A percentile compares a stretch with the other conserved stretches of the same genome.
These are phyloP conservation scores for Rhopalosiphum maidis DNA, from an alignment of 1,140 invertebrate species.

Conservation along the genomic window DNA sequence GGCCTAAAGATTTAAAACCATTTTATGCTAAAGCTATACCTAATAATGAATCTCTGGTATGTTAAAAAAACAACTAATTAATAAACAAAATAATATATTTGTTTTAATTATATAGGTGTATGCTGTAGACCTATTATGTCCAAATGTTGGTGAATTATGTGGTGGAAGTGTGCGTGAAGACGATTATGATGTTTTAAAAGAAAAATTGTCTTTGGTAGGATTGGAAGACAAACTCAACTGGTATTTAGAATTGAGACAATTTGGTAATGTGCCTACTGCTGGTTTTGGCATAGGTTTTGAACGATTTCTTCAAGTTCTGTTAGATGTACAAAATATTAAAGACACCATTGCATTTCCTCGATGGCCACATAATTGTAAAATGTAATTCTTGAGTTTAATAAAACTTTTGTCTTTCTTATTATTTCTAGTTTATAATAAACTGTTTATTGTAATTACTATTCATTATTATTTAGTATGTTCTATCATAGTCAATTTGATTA, in stretches of 20 bases:
- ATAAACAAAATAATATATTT: neutral
- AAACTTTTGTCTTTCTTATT: neutral
- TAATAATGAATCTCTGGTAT: constrained; percentile 70
- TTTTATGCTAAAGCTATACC: constrained; percentile 88
- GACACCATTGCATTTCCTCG: constrained; percentile 95
- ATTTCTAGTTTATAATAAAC: no score
- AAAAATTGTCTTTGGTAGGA: constrained; percentile 62
- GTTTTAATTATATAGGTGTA: constrained; percentile 68
- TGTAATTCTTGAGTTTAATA: constrained; percentile 66
- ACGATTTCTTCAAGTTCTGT: constrained; percentile 82
- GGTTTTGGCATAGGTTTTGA: constrained; percentile 97
- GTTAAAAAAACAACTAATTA: constrained; percentile 55
- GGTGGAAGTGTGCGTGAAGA: constrained; percentile 94
- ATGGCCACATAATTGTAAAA: constrained; percentile 85
- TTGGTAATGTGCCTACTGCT: constrained; percentile 85
- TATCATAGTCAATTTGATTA: neutral
- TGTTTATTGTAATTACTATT: neutral
- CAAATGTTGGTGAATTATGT: constrained; percentile 88
- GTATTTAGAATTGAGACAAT: constrained; percentile 92
- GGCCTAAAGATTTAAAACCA: constrained; percentile 85
- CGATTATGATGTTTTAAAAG: constrained; percentile 71
- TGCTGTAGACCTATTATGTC: constrained; percentile 87
- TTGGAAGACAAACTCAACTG: constrained; percentile 72
- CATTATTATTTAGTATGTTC: neutral
- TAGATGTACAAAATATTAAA: constrained; percentile 85